phyloP scores from a whole-genome alignment of 2,113 vertebrate species.

The Poeciliopsis turrubarensis region DNA sequence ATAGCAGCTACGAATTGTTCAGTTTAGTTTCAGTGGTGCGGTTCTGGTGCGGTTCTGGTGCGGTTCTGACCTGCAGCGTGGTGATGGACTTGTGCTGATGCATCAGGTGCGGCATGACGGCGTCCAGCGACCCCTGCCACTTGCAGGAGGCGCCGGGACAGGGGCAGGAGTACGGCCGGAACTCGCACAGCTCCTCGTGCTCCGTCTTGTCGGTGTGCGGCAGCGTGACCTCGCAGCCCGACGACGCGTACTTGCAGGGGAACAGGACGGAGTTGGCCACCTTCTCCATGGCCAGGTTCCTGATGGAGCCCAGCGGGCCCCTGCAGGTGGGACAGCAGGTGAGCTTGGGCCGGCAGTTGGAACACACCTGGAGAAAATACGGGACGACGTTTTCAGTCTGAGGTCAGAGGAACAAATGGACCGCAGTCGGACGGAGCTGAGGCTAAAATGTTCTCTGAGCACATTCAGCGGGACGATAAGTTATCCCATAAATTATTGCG shows the following conservation, averaged over 20 bases:
- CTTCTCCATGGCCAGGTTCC: constrained; percentile 99
- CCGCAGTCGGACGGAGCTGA: neutral
- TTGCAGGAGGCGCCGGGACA: constrained; percentile 98
- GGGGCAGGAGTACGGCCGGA: constrained; percentile 96
- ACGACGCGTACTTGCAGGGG: constrained; percentile 97
- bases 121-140: constrained; percentile 98
- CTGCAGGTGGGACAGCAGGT: constrained; percentile 98
- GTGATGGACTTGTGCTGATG: constrained; percentile 99
- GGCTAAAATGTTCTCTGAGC: neutral
- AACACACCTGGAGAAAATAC: constrained; percentile 83
- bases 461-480: no score
- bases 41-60: no score
- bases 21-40: no score
- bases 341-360: constrained; percentile 99
- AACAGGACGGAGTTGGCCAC: constrained; percentile 99
- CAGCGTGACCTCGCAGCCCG: constrained; percentile 96
- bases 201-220: constrained; percentile 99
- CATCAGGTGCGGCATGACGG: constrained; percentile 98
- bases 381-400: neutral
- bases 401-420: neutral
- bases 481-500: no score
- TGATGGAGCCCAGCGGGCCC: constrained; percentile 96
- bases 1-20: neutral
- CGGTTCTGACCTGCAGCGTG: constrained; percentile 85
- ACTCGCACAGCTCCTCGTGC: constrained; percentile 99